phyloP scores from a whole-genome alignment of 2,113 vertebrate genomes.

The Pachypanchax playfairii region DNA sequence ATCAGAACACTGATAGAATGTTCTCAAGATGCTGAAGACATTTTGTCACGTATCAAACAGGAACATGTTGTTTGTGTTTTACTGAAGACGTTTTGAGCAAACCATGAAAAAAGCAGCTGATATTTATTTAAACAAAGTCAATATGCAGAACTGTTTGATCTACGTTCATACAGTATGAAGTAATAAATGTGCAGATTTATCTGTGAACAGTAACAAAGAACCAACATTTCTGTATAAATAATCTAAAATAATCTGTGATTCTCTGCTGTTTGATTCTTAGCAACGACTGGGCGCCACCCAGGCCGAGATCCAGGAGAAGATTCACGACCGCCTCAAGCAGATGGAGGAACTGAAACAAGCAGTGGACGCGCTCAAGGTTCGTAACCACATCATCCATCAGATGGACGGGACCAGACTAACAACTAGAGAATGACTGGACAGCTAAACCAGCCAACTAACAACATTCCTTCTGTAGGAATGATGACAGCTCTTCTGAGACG shows the following conservation, averaged over 20 bases:
- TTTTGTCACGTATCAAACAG: not conserved
- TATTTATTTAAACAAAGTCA: too few species aligned
- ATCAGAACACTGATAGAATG: not conserved
- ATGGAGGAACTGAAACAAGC: constrained; percentile 85
- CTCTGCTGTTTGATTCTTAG: constrained; percentile 49
- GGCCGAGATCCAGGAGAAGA: constrained; percentile 83
- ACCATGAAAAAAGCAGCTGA: too few species aligned
- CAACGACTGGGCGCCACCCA: constrained; percentile 82
- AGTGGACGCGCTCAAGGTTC: constrained; percentile 81
- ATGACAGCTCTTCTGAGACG: constrained; percentile 15
- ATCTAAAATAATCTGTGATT: too few species aligned
- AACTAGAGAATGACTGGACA: constrained; percentile 4
- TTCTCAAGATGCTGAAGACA: not conserved
- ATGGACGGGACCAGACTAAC: constrained; percentile 40
- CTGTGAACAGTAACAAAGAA: constrained; percentile 2
- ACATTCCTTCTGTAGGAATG: constrained; percentile 44
- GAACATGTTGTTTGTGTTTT: too few species aligned
- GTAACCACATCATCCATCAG: constrained; percentile 17
- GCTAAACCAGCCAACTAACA: constrained; percentile 9
- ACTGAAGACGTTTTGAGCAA: too few species aligned
- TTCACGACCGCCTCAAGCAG: constrained; percentile 82
- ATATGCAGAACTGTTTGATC: too few species aligned
- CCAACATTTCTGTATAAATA: too few species aligned
- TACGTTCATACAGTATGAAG: too few species aligned
- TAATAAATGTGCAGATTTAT: too few species aligned